These are phyloP conservation scores for Formica selysi DNA, from an alignment of 1,140 invertebrate genomes.

Conservation along the genomic window DNA sequence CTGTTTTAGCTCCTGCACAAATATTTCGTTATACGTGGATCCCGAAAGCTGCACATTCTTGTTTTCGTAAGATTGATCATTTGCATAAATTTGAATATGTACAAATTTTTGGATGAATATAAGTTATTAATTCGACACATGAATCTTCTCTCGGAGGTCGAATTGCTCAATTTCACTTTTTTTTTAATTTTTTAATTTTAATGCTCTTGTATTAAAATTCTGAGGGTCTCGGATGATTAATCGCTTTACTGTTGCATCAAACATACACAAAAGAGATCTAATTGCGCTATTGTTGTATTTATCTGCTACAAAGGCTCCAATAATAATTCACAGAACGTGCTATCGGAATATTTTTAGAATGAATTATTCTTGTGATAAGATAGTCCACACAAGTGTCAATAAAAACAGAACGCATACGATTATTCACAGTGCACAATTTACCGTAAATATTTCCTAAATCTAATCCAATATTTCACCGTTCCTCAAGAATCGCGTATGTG, in stretches of 20 bases:
- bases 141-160: not conserved
- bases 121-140: not conserved
- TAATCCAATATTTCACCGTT: not conserved
- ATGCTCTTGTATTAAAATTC: no score
- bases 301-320: not conserved
- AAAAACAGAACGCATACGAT: not conserved
- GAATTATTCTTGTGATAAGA: not conserved
- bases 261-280: not conserved
- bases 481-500: not conserved
- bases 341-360: slow-evolving; percentile 2
- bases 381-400: not conserved
- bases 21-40: not conserved
- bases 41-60: not conserved
- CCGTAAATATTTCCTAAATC: not conserved
- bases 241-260: not conserved
- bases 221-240: not conserved
- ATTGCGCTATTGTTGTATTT: not conserved
- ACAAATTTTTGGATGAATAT: not conserved
- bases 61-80: not conserved
- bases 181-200: no score
- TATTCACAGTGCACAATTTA: not conserved
- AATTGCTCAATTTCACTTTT: not conserved
- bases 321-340: not conserved
- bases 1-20: not conserved
- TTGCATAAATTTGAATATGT: not conserved